Base-by-base conservation (phyloP, 2,797 vertebrate genomes). In the Enteromius viviparus region DNA sequence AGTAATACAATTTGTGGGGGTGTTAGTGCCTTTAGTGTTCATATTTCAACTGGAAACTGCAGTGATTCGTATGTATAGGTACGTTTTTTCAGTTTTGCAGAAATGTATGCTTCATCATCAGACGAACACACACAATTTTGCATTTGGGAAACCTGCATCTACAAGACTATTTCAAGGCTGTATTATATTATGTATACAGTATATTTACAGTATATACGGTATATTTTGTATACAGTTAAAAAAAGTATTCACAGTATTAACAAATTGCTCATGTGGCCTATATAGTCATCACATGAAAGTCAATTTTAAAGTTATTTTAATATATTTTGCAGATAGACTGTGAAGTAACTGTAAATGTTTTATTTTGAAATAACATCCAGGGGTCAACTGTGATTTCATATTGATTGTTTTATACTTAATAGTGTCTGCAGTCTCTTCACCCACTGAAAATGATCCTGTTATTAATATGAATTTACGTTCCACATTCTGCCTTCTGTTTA, bases 401-500 rank as follows among this genome's bases (percentile, higher is more conserved):
- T 53, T 69, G 49, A 7, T 6, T 65, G 19, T 29, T 74, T 26
- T 7, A 26, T 26, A 23, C 37, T 2, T 34, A 6, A 42, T 8
- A 45, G 17, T 3, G 17, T 32, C 51, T 80, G 29, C 4, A 45
- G 17, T 3, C 10, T 32, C 51, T 80, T 19, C 4, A 17, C 23
- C 40, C 60, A 60, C 42, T n/a, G 14, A 60, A 60, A 37, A 23
- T 60, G 17, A 74, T 26, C 15, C 21, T 37, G n/a, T 14, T 65
- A 75, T 34, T 42, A 76, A 66, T 75, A 66, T 29, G 42, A 82
- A n/a, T 76, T 34, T 76, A 11, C 26, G 4, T 45, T 71, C 68
- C 79, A 72, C 40, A 23, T 72, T 81, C n/a, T 26, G 29, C 40
- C 29, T 82, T 66, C 71, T 68, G 32, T 55, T 71, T 0, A 5